phyloP scores from a whole-genome alignment of 2,888 invertebrate genomes.

The Polyommatus icarus region DNA sequence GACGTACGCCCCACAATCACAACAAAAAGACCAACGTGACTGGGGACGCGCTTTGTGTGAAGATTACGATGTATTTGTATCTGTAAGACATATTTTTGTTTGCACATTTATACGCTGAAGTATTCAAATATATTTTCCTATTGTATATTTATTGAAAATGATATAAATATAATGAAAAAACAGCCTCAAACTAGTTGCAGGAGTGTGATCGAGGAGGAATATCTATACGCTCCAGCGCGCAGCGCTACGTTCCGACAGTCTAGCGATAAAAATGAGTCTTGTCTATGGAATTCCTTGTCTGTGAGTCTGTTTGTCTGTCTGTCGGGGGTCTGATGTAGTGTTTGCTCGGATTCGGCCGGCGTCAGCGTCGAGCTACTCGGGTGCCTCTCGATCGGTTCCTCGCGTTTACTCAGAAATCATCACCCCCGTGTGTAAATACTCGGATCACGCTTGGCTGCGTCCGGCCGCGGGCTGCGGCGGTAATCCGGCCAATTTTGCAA shows the following conservation, averaged over 20 bases:
- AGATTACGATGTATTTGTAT: neutral
- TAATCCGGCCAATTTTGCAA: slow-evolving; percentile 29
- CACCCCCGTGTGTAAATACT: slow-evolving; percentile 19
- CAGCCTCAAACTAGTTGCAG: neutral
- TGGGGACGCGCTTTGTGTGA: neutral
- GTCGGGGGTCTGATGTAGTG: slow-evolving; percentile 5
- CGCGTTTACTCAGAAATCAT: neutral
- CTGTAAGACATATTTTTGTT: neutral
- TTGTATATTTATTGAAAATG: neutral
- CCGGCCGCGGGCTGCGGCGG: neutral
- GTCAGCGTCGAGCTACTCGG: slow-evolving; percentile 13
- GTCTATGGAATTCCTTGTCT: neutral
- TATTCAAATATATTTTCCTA: neutral
- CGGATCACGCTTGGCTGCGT: neutral
- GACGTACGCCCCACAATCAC: neutral
- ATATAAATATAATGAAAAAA: neutral
- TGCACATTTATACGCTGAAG: neutral
- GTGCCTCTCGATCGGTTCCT: neutral
- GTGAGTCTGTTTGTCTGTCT: neutral
- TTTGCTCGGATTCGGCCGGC: slow-evolving; percentile 35
- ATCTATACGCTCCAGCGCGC: neutral
- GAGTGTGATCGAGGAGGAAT: neutral
- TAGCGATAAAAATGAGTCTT: neutral
- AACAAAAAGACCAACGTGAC: neutral
- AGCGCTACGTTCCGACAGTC: neutral